Base-by-base conservation (phyloP, 64 coral and sea anemone genomes). In the Orbicella faveolata region DNA sequence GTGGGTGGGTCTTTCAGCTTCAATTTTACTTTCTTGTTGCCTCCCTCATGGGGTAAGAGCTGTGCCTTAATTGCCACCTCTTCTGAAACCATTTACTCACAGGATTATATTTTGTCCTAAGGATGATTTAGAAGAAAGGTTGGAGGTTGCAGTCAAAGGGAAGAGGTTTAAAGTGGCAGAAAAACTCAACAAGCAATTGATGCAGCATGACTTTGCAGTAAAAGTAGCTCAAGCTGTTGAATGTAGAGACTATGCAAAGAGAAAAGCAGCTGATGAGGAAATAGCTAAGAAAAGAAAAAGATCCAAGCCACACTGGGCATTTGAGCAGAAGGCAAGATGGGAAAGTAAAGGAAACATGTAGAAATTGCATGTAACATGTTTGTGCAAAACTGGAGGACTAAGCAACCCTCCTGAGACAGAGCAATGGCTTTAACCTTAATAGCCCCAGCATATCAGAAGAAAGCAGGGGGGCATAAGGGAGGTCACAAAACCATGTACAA, bases 311-410 rank as follows among this genome's bases (percentile, higher is more conserved):
- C 64, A 92, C 34, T 92, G 90, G 90, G 90, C 83, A 59, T 92
- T 92, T 92, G 90, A 92, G 34, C 90, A 92, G 44, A 92, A 92
- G 61, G 78, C 84, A 75, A 30, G 90, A 87, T 92, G 90, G 90
- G 90, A 92, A 80, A 92, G 90, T 51, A 92, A 92, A 92, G 90
- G 90, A 34, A 92, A 92, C 76, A 87, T 92, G 90, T 92, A 72
- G 77, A 59, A 73, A 57, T 33, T 17, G 8, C 20, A n/a, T 52
- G 36, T 5, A 15, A 20, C 35, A 35, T 15, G 33, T 39, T 70
- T 9, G n/a, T 26, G 21, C 2, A 33, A n/a, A 70, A 70, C 20
- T 70, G 67, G 21, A 70, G 23, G 1, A 23, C 1, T 10, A 25
- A 8, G 10, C 21, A 26, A 23, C 67, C 55, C 15, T 59, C 9